Conservation (phyloP, 2,888 invertebrate genomes). For the Nephrotoma guestfalica region DNA sequence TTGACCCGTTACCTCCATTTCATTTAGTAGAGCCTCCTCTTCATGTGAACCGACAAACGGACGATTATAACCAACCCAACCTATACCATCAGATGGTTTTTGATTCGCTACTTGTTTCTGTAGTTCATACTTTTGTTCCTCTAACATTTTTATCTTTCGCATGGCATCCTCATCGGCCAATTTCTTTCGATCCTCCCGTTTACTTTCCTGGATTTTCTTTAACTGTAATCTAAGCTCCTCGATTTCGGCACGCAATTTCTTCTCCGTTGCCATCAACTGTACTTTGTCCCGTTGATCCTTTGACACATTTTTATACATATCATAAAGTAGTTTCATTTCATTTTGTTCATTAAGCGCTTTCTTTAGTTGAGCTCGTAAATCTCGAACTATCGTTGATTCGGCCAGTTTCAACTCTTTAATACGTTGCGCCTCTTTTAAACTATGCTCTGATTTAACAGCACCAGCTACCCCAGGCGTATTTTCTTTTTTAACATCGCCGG, state of each 20-base stretch:
- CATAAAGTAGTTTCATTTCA: constrained; percentile 83
- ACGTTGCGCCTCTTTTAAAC: constrained; percentile 44
- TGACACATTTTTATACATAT: constrained; percentile 95
- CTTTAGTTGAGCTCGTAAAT: constrained; percentile 82
- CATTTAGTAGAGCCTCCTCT: constrained; percentile 91
- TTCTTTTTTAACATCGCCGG: constrained; percentile 37
- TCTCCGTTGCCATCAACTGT: constrained; percentile 88
- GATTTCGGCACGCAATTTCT: constrained; percentile 76
- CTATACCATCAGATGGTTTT: constrained; percentile 46
- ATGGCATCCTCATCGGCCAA: constrained; percentile 90
- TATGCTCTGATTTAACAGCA: constrained; percentile 45
- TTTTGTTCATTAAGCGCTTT: constrained; percentile 88
- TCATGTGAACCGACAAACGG: constrained; percentile 70
- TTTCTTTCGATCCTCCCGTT: constrained; percentile 79
- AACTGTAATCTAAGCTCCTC: constrained; percentile 77
- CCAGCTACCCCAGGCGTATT: constrained; percentile 28
- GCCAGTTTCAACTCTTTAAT: constrained; percentile 47
- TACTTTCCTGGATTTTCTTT: constrained; percentile 81
- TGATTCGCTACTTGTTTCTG: constrained; percentile 82
- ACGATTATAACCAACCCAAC: constrained; percentile 40
- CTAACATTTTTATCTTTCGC: constrained; percentile 83
- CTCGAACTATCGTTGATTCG: constrained; percentile 43
- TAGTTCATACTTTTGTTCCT: constrained; percentile 83
- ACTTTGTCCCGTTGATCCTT: constrained; percentile 95
- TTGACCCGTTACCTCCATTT: constrained; percentile 98